Evolutionary conservation across 2,113 vertebrate species (phyloP).

Genomic region (Xenus cinereus): DNA sequence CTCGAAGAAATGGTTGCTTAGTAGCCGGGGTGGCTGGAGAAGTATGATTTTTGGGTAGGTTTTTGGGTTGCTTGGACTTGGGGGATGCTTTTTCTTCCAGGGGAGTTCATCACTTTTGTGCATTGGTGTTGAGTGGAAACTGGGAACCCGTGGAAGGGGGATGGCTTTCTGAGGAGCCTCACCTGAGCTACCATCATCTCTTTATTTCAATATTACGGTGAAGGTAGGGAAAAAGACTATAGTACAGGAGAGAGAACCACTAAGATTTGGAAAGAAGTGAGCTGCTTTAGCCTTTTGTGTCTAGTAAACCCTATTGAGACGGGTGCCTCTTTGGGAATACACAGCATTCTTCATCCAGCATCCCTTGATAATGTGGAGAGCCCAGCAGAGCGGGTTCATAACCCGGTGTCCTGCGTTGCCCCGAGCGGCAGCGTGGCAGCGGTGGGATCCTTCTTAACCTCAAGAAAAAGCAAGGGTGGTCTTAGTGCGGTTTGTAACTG

Average conservation of each 20-base stretch:
- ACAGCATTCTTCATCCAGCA: neutral
- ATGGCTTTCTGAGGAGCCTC: neutral
- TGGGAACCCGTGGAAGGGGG: neutral
- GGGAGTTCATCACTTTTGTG: neutral
- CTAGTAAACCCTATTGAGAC: neutral
- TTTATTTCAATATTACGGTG: neutral
- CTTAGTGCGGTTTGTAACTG: neutral
- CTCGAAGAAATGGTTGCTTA: neutral
- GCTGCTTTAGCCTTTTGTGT: neutral
- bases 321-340: neutral
- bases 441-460: neutral
- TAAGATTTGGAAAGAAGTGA: neutral
- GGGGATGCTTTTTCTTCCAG: neutral
- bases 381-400: neutral
- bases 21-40: neutral
- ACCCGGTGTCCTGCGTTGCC: neutral
- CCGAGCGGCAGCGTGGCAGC: neutral
- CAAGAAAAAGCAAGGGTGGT: rapidly evolving
- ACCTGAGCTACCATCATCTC: neutral
- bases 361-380: neutral
- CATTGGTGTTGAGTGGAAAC: neutral
- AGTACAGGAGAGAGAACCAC: neutral
- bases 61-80: neutral
- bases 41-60: neutral
- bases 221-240: neutral